Percentiles rank a stretch among this genome's conserved stretches.
Evolutionary conservation across 2,113 vertebrate species (phyloP).

Genomic region (Hippocampus comes): DNA sequence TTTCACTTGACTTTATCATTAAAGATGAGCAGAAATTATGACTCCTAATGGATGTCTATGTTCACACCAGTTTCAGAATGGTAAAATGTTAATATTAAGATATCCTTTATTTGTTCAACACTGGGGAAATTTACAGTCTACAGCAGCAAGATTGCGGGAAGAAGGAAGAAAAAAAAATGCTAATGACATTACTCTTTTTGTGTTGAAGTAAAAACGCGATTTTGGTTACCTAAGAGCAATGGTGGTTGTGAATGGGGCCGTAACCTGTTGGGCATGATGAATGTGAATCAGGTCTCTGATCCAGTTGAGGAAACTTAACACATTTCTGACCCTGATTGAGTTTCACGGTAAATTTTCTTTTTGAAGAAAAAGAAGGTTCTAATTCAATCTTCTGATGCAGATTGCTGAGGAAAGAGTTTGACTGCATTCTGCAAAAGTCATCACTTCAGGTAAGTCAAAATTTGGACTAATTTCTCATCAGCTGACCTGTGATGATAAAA

Average conservation of each 20-base stretch:
- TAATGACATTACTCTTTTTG: no score
- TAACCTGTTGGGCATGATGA: slow-evolving; percentile 62
- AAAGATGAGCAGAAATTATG: no score
- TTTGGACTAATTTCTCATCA: neutral
- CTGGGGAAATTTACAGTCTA: no score
- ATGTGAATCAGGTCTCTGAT: slow-evolving; percentile 80
- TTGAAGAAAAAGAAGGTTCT: neutral
- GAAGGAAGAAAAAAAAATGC: no score
- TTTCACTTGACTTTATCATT: no score
- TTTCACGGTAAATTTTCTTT: neutral
- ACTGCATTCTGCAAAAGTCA: neutral
- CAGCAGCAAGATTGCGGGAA: no score
- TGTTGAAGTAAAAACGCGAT: neutral
- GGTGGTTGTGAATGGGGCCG: neutral
- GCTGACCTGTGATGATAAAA: slow-evolving; percentile 67
- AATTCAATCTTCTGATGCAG: neutral
- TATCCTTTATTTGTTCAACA: no score
- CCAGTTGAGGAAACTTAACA: slow-evolving; percentile 62
- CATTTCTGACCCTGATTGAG: slow-evolving; percentile 54
- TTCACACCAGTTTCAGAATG: no score
- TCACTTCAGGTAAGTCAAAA: rapidly evolving
- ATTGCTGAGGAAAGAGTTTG: neutral
- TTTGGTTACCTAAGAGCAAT: neutral
- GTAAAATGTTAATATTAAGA: no score
- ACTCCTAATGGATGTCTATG: no score